Evolutionary conservation across 2,888 invertebrate species (phyloP).

Genomic region (Watsonalla binaria): DNA sequence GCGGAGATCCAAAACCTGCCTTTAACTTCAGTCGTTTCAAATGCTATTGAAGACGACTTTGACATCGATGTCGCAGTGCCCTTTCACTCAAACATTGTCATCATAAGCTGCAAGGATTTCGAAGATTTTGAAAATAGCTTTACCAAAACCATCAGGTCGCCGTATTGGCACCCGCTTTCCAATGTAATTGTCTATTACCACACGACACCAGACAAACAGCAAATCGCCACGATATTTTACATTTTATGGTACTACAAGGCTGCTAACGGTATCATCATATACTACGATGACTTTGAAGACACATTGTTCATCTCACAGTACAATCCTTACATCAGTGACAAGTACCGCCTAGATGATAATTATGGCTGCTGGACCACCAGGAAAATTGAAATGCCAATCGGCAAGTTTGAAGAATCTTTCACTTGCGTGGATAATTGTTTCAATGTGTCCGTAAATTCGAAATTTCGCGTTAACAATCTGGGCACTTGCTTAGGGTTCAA

Average conservation of each 20-base stretch:
- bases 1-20: slow-evolving; percentile 27
- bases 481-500: slow-evolving; percentile 57
- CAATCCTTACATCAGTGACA: slow-evolving; percentile 44
- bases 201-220: slow-evolving; percentile 18
- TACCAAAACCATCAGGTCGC: slow-evolving; percentile 28
- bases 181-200: slow-evolving; percentile 49
- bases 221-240: slow-evolving; percentile 47
- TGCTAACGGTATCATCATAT: slow-evolving; percentile 43
- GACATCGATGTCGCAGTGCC: slow-evolving; percentile 40
- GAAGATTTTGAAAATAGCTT: slow-evolving; percentile 46
- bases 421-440: slow-evolving; percentile 45
- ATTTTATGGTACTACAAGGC: slow-evolving; percentile 54
- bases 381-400: slow-evolving; percentile 42
- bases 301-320: slow-evolving; percentile 33
- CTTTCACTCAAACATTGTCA: slow-evolving; percentile 42
- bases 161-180: slow-evolving; percentile 55
- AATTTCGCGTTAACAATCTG: slow-evolving; percentile 37
- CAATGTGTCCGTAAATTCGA: slow-evolving; percentile 44
- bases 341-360: slow-evolving; percentile 28
- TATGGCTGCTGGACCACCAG: slow-evolving; percentile 52
- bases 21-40: slow-evolving; percentile 35
- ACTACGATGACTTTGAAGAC: slow-evolving; percentile 34
- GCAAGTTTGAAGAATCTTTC: slow-evolving; percentile 38
- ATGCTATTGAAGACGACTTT: slow-evolving; percentile 32
- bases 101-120: slow-evolving; percentile 40